These are phyloP conservation scores for Neogale vison DNA, from an alignment of 2,113 vertebrate genomes.

Conservation along the genomic window DNA sequence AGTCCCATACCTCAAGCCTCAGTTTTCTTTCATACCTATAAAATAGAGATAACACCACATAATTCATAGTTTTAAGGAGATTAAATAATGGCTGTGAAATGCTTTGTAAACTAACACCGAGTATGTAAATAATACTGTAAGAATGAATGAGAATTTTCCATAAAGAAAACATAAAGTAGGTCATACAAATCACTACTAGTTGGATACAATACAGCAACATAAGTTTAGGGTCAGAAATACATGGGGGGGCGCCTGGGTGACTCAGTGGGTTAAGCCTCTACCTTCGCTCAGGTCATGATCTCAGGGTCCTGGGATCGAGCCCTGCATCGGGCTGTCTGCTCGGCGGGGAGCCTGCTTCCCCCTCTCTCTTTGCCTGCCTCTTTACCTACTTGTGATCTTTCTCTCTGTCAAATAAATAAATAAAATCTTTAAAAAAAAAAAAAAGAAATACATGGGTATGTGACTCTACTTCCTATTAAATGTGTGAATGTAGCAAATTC, in stretches of 20 bases:
- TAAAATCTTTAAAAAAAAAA: too few relatives aligned
- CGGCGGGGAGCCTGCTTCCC: too few relatives aligned
- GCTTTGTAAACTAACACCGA: conserved; percentile 17
- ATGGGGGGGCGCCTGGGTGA: too few relatives aligned
- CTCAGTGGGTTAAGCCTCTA: too few relatives aligned
- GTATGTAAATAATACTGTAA: neutral
- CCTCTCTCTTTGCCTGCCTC: too few relatives aligned
- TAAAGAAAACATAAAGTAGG: neutral
- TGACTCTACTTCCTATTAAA: neutral
- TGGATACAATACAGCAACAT: neutral
- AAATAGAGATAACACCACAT: neutral
- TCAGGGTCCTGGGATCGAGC: too few relatives aligned
- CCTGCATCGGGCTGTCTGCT: too few relatives aligned
- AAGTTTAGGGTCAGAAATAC: conserved; percentile 20
- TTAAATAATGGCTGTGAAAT: conserved; percentile 20
- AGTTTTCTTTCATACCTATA: conserved; percentile 38
- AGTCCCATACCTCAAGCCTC: neutral
- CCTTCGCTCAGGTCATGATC: too few relatives aligned
- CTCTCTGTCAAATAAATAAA: too few relatives aligned
- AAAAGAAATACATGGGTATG: neutral
- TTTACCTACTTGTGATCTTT: too few relatives aligned
- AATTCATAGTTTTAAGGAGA: conserved; percentile 24
- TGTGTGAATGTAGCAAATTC: neutral
- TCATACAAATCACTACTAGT: neutral
- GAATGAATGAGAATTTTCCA: conserved; percentile 21